These are phyloP conservation scores for Asarcornis scutulata DNA, from an alignment of 2,113 vertebrate species.

Conservation along the genomic window DNA sequence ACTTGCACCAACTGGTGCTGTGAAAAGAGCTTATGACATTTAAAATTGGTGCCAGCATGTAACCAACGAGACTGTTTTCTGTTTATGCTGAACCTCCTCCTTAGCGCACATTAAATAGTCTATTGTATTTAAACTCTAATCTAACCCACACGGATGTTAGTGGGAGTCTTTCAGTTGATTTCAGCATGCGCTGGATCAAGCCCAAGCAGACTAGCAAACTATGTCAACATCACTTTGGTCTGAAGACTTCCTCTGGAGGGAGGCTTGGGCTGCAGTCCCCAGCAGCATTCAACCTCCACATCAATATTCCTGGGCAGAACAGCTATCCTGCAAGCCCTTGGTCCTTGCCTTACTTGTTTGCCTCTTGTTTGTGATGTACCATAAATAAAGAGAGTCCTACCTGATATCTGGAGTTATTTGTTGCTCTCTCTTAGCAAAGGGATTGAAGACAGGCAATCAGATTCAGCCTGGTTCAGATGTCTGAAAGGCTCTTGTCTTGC, in stretches of 20 bases:
- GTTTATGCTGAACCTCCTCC: neutral
- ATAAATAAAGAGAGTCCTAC: neutral
- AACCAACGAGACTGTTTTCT: neutral
- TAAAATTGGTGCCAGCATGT: neutral
- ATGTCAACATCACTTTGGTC: neutral
- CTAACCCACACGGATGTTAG: neutral
- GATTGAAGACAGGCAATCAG: neutral
- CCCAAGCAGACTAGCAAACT: neutral
- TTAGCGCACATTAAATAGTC: neutral
- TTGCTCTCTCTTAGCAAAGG: neutral
- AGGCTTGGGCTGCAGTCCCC: neutral
- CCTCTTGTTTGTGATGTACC: neutral
- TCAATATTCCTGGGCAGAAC: neutral
- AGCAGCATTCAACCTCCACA: neutral
- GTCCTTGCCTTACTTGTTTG: neutral
- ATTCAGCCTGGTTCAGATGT: neutral
- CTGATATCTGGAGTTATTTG: neutral
- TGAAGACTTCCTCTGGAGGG: neutral
- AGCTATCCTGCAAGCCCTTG: neutral
- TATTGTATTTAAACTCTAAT: constrained; percentile 6
- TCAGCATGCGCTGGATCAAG: neutral
- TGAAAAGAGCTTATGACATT: neutral
- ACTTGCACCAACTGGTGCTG: neutral
- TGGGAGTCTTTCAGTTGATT: neutral
- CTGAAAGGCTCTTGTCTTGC: neutral